Conservation (phyloP, 2,888 invertebrate genomes). For the Campoplex nolae region DNA sequence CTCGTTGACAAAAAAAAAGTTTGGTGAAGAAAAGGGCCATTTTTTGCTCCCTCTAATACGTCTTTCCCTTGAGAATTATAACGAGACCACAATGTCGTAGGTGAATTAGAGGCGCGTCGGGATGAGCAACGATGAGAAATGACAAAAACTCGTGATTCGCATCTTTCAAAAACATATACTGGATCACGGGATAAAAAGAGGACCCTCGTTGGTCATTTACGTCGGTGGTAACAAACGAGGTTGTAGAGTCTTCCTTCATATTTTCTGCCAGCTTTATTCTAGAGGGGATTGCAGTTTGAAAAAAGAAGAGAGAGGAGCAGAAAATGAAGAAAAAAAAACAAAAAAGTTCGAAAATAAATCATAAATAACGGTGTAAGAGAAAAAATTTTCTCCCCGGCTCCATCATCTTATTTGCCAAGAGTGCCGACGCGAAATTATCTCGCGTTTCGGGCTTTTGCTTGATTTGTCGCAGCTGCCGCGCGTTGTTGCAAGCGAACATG, state of each 20-base stretch:
- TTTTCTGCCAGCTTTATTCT: background rate
- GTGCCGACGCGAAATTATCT: constrained; percentile 60
- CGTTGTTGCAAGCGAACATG: background rate
- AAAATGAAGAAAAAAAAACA: constrained; percentile 3
- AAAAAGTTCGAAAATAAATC: constrained; percentile 66
- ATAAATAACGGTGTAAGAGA: constrained; percentile 61
- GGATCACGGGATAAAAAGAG: constrained; percentile 71
- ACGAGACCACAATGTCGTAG: constrained; percentile 53
- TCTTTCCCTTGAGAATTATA: constrained; percentile 44
- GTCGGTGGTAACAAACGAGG: constrained; percentile 68
- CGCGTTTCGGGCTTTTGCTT: constrained; percentile 61
- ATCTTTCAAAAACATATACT: constrained; percentile 83
- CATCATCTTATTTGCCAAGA: constrained; percentile 55
- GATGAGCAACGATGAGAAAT: constrained; percentile 25
- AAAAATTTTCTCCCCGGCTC: constrained; percentile 37
- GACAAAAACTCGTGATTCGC: constrained; percentile 73
- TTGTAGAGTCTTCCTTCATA: constrained; percentile 1
- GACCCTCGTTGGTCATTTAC: constrained; percentile 73
- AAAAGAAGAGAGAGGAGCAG: background rate
- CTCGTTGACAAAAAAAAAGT: constrained; percentile 25
- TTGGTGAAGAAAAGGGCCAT: background rate
- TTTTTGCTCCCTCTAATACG: background rate
- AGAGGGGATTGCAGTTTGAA: background rate
- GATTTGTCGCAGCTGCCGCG: constrained; percentile 74
- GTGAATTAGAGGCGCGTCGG: constrained; percentile 56